Percentiles rank a stretch among this genome's conserved stretches.
phyloP scores from a whole-genome alignment of 2,888 invertebrate genomes.

The Eristalis pertinax region DNA sequence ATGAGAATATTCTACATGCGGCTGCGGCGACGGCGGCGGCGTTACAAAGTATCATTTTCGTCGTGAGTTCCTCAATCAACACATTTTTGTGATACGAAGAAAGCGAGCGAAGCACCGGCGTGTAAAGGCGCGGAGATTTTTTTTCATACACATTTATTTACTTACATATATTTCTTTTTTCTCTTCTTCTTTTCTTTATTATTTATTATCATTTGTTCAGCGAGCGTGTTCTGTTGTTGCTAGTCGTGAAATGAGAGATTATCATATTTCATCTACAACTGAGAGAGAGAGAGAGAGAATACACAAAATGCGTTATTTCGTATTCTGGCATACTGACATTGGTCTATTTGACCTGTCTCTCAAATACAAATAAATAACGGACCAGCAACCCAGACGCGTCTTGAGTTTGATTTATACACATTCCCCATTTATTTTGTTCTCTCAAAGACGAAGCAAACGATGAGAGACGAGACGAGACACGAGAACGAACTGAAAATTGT shows the following conservation, averaged over 20 bases:
- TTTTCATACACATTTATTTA: slow-evolving; percentile 13
- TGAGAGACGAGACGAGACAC: too few species aligned
- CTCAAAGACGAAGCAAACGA: slow-evolving; percentile 2
- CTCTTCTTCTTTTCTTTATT: not conserved
- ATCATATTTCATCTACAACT: slow-evolving; percentile 49
- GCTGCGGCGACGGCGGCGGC: not conserved
- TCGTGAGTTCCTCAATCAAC: slow-evolving; percentile 31
- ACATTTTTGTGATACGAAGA: slow-evolving; percentile 43
- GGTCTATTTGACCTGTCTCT: slow-evolving; percentile 32
- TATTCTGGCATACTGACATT: slow-evolving; percentile 50
- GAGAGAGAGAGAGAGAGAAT: slow-evolving; percentile 25
- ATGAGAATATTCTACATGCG: slow-evolving; percentile 38
- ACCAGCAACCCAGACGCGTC: not conserved
- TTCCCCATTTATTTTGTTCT: not conserved
- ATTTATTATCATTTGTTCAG: slow-evolving; percentile 9
- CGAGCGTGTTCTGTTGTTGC: slow-evolving; percentile 31
- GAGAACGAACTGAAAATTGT: slow-evolving; percentile 79
- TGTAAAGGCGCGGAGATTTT: slow-evolving; percentile 37
- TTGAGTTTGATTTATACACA: not conserved
- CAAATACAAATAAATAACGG: slow-evolving; percentile 4
- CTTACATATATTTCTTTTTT: not conserved
- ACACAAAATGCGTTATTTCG: slow-evolving; percentile 39
- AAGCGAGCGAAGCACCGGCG: slow-evolving; percentile 18
- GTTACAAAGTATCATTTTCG: slow-evolving; percentile 16
- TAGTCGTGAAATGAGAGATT: slow-evolving; percentile 50